These are phyloP conservation scores for Onthophagus taurus DNA, from an alignment of 1,140 invertebrate genomes.

Conservation along the genomic window DNA sequence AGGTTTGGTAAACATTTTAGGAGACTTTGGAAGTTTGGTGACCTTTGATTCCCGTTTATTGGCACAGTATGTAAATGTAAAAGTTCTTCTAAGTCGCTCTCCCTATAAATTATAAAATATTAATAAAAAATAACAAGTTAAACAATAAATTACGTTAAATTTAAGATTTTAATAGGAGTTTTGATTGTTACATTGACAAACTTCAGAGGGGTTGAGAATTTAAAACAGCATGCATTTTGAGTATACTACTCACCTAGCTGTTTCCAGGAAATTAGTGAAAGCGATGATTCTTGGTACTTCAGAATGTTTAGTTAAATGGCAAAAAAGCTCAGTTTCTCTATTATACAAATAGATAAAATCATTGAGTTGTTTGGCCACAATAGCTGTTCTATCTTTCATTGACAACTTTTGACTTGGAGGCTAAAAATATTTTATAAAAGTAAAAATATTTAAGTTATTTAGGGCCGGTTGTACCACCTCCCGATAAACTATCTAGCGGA, in stretches of 20 bases:
- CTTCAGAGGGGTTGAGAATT: neutral
- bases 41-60: constrained; percentile 18
- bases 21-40: constrained; percentile 26
- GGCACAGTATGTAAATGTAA: constrained; percentile 30
- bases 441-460: too few species aligned
- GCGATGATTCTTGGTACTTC: constrained; percentile 48
- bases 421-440: constrained; percentile 36
- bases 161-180: constrained; percentile 4
- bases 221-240: constrained; percentile 7
- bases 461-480: too few species aligned
- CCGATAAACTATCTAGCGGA: too few species aligned
- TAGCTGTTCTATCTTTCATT: constrained; percentile 74
- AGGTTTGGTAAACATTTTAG: constrained; percentile 30
- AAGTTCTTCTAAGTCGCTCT: constrained; percentile 35
- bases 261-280: constrained; percentile 48
- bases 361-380: constrained; percentile 84
- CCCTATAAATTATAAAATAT: constrained; percentile 24
- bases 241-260: constrained; percentile 29
- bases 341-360: constrained; percentile 87
- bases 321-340: constrained; percentile 68
- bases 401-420: constrained; percentile 65
- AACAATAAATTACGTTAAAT: neutral
- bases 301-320: constrained; percentile 53
- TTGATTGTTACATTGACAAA: neutral
- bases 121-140: constrained; percentile 7